Evolutionary conservation across 1,140 invertebrate species (phyloP).

Genomic region (Hestina assimilis): DNA sequence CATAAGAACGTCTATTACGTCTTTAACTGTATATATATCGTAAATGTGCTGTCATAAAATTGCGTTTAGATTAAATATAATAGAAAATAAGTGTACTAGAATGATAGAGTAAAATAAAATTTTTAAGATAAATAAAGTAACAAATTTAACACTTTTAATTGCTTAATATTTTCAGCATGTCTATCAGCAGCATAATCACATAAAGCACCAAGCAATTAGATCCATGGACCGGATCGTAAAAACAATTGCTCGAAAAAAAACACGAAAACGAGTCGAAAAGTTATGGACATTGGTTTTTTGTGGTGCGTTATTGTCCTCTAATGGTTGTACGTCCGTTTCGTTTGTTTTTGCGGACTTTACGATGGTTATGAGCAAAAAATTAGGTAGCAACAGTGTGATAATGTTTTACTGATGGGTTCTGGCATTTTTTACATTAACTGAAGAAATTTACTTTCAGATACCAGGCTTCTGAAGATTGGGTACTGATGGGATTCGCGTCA

Average conservation of each 20-base stretch:
- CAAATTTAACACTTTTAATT: neutral
- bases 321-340: slow-evolving; percentile 7
- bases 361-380: neutral
- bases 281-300: slow-evolving; percentile 34
- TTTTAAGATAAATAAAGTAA: neutral
- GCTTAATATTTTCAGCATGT: neutral
- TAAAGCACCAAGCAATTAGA: slow-evolving; percentile 21
- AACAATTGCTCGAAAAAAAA: slow-evolving; percentile 25
- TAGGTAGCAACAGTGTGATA: no score
- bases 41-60: no score
- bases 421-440: no score
- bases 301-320: slow-evolving; percentile 28
- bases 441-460: no score
- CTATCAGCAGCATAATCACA: slow-evolving; percentile 5
- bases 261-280: slow-evolving; percentile 28
- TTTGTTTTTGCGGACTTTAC: slow-evolving; percentile 5
- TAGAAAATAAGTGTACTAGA: no score
- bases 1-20: no score
- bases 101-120: no score
- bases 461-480: no score
- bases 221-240: slow-evolving; percentile 20
- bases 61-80: no score
- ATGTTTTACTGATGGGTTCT: no score
- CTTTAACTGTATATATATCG: no score
- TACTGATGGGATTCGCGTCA: no score